Percentiles rank a stretch among this genome's conserved stretches.
phyloP scores from a whole-genome alignment of 2,113 vertebrate species.

The Chauna torquata region DNA sequence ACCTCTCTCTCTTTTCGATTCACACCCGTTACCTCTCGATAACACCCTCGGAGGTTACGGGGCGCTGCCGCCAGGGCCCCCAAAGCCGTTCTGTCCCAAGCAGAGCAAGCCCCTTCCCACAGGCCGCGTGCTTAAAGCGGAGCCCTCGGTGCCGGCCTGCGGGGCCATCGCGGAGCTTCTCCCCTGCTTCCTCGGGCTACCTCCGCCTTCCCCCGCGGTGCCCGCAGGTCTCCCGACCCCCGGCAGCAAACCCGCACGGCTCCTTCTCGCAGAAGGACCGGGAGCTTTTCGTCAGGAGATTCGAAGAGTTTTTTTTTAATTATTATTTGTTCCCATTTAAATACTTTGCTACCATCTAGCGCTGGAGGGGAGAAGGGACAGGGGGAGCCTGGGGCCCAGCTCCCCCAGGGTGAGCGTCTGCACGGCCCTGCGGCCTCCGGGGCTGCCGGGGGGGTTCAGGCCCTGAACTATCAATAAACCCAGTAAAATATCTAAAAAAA shows the following conservation, averaged over 20 bases:
- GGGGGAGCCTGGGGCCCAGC: neutral
- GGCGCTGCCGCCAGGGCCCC: neutral
- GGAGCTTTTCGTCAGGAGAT: neutral
- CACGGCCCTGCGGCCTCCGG: too few species aligned
- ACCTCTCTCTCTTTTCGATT: neutral
- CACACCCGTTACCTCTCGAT: fast-evolving
- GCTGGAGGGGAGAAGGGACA: neutral
- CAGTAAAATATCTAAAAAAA: neutral
- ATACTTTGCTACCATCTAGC: neutral
- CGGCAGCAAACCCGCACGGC: neutral
- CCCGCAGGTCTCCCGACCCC: neutral
- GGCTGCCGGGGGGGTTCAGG: too few species aligned
- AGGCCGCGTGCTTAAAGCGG: too few species aligned
- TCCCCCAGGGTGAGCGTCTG: too few species aligned
- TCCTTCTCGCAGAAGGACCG: neutral
- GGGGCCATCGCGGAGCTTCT: too few species aligned
- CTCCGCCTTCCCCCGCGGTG: neutral
- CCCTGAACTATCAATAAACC: too few species aligned
- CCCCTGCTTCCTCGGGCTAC: neutral
- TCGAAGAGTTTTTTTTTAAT: neutral
- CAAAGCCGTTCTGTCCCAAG: too few species aligned
- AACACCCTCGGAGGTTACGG: neutral
- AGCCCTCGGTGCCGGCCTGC: too few species aligned
- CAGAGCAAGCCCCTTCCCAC: neutral
- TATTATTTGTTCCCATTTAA: neutral